A percentile compares a stretch with the other conserved stretches of the same genome.
phyloP scores from a whole-genome alignment of 1,140 invertebrate species.

The Eumaeus atala region DNA sequence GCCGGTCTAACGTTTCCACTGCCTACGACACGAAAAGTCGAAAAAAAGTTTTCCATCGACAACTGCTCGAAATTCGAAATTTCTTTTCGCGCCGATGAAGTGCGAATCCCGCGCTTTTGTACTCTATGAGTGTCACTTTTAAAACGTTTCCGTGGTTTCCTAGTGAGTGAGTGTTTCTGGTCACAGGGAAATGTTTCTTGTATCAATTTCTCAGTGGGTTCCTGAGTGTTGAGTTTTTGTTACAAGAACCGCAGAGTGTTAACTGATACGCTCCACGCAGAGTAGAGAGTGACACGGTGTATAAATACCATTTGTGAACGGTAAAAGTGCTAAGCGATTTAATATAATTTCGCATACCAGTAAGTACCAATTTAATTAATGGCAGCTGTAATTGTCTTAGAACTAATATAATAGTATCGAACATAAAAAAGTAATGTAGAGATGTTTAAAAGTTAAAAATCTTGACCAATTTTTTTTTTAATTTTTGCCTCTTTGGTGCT shows the following conservation, averaged over 20 bases:
- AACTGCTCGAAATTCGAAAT: slow-evolving; percentile 52
- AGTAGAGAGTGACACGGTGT: slow-evolving; percentile 58
- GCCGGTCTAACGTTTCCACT: slow-evolving; percentile 33
- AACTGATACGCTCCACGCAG: slow-evolving; percentile 40
- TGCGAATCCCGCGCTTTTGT: slow-evolving; percentile 13
- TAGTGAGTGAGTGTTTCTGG: slow-evolving; percentile 40
- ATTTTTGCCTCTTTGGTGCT: too few species aligned
- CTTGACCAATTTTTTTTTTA: too few species aligned
- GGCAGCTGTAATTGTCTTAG: too few species aligned
- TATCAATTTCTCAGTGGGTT: slow-evolving; percentile 54
- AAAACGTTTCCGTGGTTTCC: slow-evolving; percentile 28
- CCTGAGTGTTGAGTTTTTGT: slow-evolving; percentile 53
- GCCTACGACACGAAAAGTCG: slow-evolving; percentile 38
- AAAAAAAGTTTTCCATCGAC: slow-evolving; percentile 43
- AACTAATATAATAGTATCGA: too few species aligned
- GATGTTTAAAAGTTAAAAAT: too few species aligned
- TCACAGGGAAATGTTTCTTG: slow-evolving; percentile 51
- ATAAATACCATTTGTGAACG: slow-evolving; percentile 40
- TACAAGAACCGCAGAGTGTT: slow-evolving; percentile 56
- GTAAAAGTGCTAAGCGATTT: slow-evolving; percentile 33
- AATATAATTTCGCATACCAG: slow-evolving; percentile 10
- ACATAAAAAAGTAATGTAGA: too few species aligned
- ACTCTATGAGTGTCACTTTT: slow-evolving; percentile 44
- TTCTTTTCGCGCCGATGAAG: slow-evolving; percentile 37
- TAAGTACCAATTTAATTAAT: background rate